Percentiles rank a stretch among this genome's conserved stretches.
Evolutionary conservation across 2,113 vertebrate species (phyloP).

Genomic region (Phyllopteryx taeniolatus): DNA sequence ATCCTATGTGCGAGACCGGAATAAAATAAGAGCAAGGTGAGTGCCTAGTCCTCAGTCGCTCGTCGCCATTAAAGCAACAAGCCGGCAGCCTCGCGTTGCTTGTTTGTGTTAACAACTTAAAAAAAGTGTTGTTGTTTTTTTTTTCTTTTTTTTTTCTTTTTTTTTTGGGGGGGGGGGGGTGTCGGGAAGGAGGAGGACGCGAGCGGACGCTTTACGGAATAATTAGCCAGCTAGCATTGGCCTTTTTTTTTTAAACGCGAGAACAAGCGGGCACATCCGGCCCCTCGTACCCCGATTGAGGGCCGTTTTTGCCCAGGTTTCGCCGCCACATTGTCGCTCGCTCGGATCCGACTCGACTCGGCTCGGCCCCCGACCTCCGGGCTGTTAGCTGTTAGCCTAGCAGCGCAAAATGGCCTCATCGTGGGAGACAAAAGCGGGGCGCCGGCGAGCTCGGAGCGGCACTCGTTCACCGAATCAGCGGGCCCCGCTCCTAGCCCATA

Average conservation of each 20-base stretch:
- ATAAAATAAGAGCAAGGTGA: constrained; percentile 68
- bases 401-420: constrained; percentile 69
- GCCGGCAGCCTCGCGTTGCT: constrained; percentile 6
- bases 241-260: neutral
- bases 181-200: constrained; percentile 50
- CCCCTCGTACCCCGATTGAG: neutral
- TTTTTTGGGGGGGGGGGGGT: constrained; percentile 33
- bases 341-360: neutral
- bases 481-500: neutral
- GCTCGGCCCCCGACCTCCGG: neutral
- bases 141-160: neutral
- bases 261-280: neutral
- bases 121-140: neutral
- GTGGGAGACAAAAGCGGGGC: constrained; percentile 71
- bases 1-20: constrained; percentile 72
- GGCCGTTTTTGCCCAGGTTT: neutral
- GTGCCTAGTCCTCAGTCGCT: constrained; percentile 10
- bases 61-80: neutral
- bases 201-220: constrained; percentile 52
- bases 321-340: neutral
- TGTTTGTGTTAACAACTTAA: constrained; percentile 38
- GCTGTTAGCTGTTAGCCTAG: constrained; percentile 55
- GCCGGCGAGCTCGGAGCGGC: constrained; percentile 17
- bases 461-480: neutral
- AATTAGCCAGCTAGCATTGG: constrained; percentile 36